Conservation (phyloP, 2,113 vertebrate species). For the Phylloscopus trochiloides region DNA sequence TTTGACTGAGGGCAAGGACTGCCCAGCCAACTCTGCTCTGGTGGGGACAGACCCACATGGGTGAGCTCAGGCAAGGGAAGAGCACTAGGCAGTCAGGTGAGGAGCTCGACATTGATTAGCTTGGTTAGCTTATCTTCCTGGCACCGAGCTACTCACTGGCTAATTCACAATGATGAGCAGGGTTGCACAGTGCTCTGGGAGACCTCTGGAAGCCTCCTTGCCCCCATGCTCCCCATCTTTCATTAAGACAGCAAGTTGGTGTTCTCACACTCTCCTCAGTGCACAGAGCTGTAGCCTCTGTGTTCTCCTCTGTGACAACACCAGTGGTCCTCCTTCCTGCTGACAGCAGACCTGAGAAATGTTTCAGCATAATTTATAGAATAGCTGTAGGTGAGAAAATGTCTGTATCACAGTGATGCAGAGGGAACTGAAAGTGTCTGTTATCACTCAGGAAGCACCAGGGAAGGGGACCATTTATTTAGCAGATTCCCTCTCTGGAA, state of each 20-base stretch:
- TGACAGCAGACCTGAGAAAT: not conserved
- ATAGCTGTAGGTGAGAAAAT: not conserved
- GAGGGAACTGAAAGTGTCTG: not conserved
- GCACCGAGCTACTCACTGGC: not conserved
- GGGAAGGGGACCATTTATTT: not conserved
- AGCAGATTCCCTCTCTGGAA: not conserved
- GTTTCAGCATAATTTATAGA: not conserved
- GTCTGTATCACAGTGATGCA: not conserved
- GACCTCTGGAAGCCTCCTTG: not conserved
- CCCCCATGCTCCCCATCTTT: not conserved
- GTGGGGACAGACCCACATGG: not conserved
- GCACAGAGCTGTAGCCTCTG: not conserved
- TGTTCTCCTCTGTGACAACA: not conserved
- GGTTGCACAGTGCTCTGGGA: not conserved
- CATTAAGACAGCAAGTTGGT: not conserved
- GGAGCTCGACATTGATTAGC: rapidly evolving
- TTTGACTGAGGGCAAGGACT: not conserved
- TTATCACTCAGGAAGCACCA: not conserved
- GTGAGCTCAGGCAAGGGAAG: not conserved
- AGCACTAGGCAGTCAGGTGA: not conserved
- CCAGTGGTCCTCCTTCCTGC: not conserved
- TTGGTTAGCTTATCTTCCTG: not conserved
- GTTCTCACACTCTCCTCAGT: not conserved
- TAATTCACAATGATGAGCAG: not conserved
- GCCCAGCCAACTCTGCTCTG: not conserved